A percentile compares a stretch with the other conserved stretches of the same genome.
Conservation (phyloP, 1,140 invertebrate species). For the Zaprionus gabonicus region DNA sequence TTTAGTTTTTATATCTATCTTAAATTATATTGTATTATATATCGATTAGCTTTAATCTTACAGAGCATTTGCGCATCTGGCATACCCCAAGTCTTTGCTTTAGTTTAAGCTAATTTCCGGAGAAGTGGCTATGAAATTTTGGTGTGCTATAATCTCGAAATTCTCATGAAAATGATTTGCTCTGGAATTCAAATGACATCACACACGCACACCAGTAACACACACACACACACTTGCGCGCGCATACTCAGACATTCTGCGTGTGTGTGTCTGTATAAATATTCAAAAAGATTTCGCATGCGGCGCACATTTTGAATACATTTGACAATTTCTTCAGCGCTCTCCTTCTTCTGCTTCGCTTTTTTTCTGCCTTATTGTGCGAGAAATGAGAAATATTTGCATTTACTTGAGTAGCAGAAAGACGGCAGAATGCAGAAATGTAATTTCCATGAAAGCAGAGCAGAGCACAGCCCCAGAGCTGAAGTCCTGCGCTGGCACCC, state of each 20-base stretch:
- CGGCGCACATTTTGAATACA: constrained; percentile 82
- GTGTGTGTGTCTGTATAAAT: constrained; percentile 59
- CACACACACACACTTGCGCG: constrained; percentile 1
- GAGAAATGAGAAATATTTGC: constrained; percentile 82
- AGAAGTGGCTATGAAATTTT: constrained; percentile 47
- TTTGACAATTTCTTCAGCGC: constrained; percentile 72
- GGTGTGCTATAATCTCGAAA: constrained; percentile 46
- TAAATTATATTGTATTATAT: no score
- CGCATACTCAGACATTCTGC: not conserved
- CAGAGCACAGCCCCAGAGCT: not conserved
- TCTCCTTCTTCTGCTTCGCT: not conserved
- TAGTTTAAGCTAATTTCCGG: constrained; percentile 33
- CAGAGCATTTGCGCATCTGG: not conserved
- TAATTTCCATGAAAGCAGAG: constrained; percentile 76
- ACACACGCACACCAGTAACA: constrained; percentile 11
- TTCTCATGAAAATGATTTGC: constrained; percentile 41
- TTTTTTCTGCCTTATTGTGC: constrained; percentile 48
- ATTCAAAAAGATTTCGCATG: constrained; percentile 80
- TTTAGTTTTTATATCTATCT: no score
- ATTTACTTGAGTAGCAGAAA: constrained; percentile 79
- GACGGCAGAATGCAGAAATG: constrained; percentile 75
- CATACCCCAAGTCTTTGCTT: not conserved
- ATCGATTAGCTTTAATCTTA: not conserved
- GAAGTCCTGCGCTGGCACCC: constrained; percentile 7
- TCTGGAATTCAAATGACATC: constrained; percentile 42